These are phyloP conservation scores for Cryptoleucopteryx plumbea DNA, from an alignment of 2,113 vertebrate genomes.

Conservation along the genomic window DNA sequence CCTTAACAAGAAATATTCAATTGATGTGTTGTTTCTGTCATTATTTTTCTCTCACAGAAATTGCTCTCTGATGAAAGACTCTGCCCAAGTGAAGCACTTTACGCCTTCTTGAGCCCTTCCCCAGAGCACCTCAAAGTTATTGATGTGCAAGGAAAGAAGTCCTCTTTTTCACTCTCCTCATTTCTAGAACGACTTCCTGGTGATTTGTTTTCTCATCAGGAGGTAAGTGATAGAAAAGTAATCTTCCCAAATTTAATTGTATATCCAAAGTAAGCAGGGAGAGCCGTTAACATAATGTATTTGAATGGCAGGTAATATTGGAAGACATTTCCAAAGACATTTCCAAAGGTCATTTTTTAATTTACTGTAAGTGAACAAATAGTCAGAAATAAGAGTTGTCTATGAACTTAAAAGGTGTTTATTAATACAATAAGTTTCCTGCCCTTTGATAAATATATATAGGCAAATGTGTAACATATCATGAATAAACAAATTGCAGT, in stretches of 20 bases:
- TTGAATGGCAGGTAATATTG: not conserved
- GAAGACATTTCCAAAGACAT: not conserved
- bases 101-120: constrained; percentile 95
- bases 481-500: not conserved
- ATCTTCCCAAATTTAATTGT: constrained; percentile 1
- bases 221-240: constrained; percentile 74
- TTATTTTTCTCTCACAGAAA: constrained; percentile 72
- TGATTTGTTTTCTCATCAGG: constrained; percentile 96
- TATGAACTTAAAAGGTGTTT: not conserved
- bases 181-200: constrained; percentile 95
- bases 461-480: not conserved
- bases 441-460: not conserved
- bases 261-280: not conserved
- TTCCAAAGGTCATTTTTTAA: not conserved
- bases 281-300: not conserved
- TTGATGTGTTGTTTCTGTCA: not conserved
- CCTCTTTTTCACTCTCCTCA: constrained; percentile 90
- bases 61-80: constrained; percentile 92
- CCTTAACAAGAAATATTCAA: not conserved
- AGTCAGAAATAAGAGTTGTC: not conserved
- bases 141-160: constrained; percentile 92
- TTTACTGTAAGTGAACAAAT: not conserved
- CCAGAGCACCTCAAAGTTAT: constrained; percentile 94
- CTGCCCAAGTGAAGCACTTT: constrained; percentile 97
- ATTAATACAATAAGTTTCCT: not conserved